These are phyloP conservation scores for Rotaria socialis DNA, from an alignment of 2,888 invertebrate species.

Conservation along the genomic window DNA sequence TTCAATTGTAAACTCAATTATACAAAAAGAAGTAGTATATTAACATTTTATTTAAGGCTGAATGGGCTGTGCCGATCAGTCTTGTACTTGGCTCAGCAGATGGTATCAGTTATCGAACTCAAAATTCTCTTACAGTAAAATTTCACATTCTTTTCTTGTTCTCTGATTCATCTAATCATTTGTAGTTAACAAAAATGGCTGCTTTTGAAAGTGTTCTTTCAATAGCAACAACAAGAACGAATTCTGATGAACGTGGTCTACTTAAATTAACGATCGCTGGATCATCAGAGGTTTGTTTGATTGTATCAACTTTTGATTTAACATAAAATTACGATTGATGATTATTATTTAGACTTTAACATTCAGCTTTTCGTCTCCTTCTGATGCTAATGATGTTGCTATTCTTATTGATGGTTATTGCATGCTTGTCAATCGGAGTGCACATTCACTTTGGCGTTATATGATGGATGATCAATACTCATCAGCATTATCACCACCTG, in stretches of 20 bases:
- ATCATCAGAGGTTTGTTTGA: not conserved
- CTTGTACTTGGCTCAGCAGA: not conserved
- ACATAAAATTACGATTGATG: not conserved
- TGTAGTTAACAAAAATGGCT: slow-evolving; percentile 30
- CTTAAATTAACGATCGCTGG: slow-evolving; percentile 32
- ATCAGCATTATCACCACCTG: not conserved
- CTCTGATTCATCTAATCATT: not conserved
- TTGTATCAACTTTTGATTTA: not conserved
- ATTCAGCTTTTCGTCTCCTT: slow-evolving; percentile 35
- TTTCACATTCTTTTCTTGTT: not conserved
- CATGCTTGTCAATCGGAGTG: slow-evolving; percentile 19
- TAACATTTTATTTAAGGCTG: not conserved
- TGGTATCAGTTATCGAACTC: slow-evolving; percentile 35
- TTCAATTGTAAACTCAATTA: no score
- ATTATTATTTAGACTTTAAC: slow-evolving; percentile 29
- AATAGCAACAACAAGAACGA: not conserved
- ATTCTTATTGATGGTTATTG: slow-evolving; percentile 43
- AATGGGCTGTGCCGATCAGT: slow-evolving; percentile 9
- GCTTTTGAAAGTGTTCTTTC: slow-evolving; percentile 1
- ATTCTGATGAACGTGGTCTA: slow-evolving; percentile 14
- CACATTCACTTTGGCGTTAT: not conserved
- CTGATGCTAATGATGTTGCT: slow-evolving; percentile 43
- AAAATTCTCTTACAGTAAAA: not conserved
- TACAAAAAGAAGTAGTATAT: not conserved
- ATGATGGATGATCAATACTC: not conserved